Percentiles rank a stretch among this genome's conserved stretches.
phyloP scores from a whole-genome alignment of 2,888 invertebrate species.

The Steinernema scapterisci region DNA sequence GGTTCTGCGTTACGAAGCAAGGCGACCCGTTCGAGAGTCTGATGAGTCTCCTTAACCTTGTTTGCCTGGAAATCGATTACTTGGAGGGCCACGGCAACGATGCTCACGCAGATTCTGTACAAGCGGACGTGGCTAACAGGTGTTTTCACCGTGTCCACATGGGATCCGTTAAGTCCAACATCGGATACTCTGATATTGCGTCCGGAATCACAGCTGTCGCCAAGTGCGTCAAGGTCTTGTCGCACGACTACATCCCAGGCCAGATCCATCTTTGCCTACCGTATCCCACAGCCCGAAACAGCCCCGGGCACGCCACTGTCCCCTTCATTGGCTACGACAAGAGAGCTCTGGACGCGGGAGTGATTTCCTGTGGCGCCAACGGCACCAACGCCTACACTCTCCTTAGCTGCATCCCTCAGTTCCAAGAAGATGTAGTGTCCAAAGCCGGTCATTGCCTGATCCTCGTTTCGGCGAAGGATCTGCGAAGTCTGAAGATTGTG shows the following conservation, averaged over 20 bases:
- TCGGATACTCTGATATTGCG: slow-evolving; percentile 50
- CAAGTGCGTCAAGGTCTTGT: slow-evolving; percentile 45
- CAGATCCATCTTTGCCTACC: slow-evolving; percentile 51
- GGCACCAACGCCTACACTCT: slow-evolving; percentile 23
- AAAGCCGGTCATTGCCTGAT: not conserved
- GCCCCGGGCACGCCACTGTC: not conserved
- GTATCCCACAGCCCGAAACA: slow-evolving; percentile 1
- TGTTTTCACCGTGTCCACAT: slow-evolving; percentile 28
- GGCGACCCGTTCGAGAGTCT: slow-evolving; percentile 15
- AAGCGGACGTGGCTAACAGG: slow-evolving; percentile 8
- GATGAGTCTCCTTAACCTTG: not conserved
- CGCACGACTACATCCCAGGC: slow-evolving; percentile 45
- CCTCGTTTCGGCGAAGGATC: slow-evolving; percentile 8
- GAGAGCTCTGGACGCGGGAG: slow-evolving; percentile 9
- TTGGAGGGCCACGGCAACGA: slow-evolving; percentile 6
- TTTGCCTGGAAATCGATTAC: slow-evolving; percentile 14
- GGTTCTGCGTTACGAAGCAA: slow-evolving; percentile 13
- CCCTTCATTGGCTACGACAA: slow-evolving; percentile 19
- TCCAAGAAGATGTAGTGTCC: not conserved
- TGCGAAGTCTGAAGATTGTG: slow-evolving; percentile 5
- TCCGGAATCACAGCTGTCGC: slow-evolving; percentile 49
- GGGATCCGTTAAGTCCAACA: slow-evolving; percentile 37
- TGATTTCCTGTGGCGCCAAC: not conserved
- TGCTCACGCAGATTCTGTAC: not conserved
- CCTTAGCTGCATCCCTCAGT: slow-evolving; percentile 4